A percentile compares a stretch with the other conserved stretches of the same genome.
Conservation (phyloP, 2,888 invertebrate species). For the Ptychoptera contaminata region DNA sequence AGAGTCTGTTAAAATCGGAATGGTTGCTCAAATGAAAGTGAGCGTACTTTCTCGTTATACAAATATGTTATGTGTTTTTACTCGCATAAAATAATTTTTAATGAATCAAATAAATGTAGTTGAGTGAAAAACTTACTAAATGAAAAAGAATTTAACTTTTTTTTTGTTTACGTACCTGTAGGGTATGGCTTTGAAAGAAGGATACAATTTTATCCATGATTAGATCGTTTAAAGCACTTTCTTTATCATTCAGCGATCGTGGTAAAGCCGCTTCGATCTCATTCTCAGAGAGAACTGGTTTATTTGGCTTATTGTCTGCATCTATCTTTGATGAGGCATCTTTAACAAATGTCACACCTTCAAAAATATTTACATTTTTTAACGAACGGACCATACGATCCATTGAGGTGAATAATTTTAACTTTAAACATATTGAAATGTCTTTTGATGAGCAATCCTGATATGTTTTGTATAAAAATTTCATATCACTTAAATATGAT, state of each 20-base stretch:
- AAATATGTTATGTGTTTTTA: not conserved
- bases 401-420: constrained; percentile 61
- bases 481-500: constrained; percentile 44
- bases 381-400: constrained; percentile 50
- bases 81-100: not conserved
- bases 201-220: constrained; percentile 57
- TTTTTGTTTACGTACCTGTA: constrained; percentile 41
- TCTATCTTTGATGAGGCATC: constrained; percentile 23
- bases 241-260: constrained; percentile 52
- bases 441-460: constrained; percentile 61
- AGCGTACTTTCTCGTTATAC: not conserved
- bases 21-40: not conserved
- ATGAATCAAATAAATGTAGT: not conserved
- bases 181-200: constrained; percentile 63
- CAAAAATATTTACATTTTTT: constrained; percentile 47
- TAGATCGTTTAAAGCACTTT: constrained; percentile 54
- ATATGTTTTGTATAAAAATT: constrained; percentile 61
- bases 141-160: no score
- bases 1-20: not conserved
- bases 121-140: not conserved
- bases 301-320: not conserved
- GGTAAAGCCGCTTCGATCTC: constrained; percentile 59
- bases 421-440: constrained; percentile 56
- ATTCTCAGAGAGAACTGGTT: constrained; percentile 34
- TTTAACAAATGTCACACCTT: constrained; percentile 60